Conservation (phyloP, 1,140 invertebrate genomes). For the Anoplolepis gracilipes region DNA sequence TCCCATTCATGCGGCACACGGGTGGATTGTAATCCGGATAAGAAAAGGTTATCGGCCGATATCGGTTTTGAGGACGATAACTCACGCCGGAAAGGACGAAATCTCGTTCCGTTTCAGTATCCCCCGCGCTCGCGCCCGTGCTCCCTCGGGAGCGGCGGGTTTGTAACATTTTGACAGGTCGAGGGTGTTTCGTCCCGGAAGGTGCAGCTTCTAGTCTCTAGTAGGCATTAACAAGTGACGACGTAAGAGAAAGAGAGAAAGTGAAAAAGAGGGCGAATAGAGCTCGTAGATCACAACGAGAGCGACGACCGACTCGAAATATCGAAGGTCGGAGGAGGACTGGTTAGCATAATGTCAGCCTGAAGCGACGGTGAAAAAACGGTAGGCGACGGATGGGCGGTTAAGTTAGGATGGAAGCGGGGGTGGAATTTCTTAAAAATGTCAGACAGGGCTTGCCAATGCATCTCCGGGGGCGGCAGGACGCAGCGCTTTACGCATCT, state of each 20-base stretch:
- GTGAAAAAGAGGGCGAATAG: constrained; percentile 17
- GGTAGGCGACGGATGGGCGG: background rate
- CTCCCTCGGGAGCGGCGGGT: constrained; percentile 32
- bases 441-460: constrained; percentile 74
- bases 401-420: constrained; percentile 53
- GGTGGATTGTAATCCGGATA: constrained; percentile 58
- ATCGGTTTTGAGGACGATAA: constrained; percentile 52
- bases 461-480: constrained; percentile 44
- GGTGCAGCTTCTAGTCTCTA: constrained; percentile 57
- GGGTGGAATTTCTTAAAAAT: constrained; percentile 83
- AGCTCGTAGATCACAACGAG: constrained; percentile 80
- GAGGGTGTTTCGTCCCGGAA: constrained; percentile 54
- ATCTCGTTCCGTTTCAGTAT: constrained; percentile 29
- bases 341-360: constrained; percentile 84
- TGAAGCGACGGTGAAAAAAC: constrained; percentile 69
- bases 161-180: constrained; percentile 73
- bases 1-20: constrained; percentile 55
- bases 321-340: constrained; percentile 72
- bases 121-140: background rate
- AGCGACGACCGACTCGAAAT: constrained; percentile 77
- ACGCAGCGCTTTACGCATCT: constrained; percentile 56
- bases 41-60: constrained; percentile 58
- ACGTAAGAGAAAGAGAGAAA: constrained; percentile 16
- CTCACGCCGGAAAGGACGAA: constrained; percentile 38
- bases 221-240: constrained; percentile 73